Evolutionary conservation across 2,113 vertebrate species (phyloP), one percentile per base, ranked within the genome.

Genomic region (Oncorhynchus clarkii): DNA sequence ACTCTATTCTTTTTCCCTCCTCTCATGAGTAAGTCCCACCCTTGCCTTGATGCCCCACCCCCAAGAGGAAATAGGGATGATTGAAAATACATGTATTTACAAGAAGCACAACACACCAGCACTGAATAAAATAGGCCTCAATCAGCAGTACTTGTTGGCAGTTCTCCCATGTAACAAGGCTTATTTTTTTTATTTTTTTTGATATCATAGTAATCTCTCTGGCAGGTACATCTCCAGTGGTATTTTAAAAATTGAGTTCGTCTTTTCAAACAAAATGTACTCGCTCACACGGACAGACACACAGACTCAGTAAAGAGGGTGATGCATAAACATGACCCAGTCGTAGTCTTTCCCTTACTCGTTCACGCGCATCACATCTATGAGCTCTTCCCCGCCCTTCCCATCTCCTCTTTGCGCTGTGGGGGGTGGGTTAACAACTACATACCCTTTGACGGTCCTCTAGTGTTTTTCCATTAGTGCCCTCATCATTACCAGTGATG

Each of bases 41-140:
- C 91, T 88, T 70, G 88, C 85, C 90, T 82, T 88, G 82, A 91
- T 81, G 88, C 89, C 93, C 84, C 88, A 89, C 88, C 93, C 92
- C 93, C 85, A 82, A 83, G 80, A 89, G 83, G 82, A 93, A 91
- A 93, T 92, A 89, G 92, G 90, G 94, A 94, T 94, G 92, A 94
- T 92, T 90, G 92, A 93, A 95, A 92, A 95, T 90, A 96, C 94
- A 93, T 39, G 72, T 96, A 95, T 96, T 95, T 96, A 97, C 95
- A 97, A 84, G 79, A 89, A 95, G 93, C 93, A 95, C 94, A 92
- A 94, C 94, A 95, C 94, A 95, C 93, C 92, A 94, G 95, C 95
- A 94, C 92, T 94, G 92, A 94, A 92, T 92, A 93, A 93, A 95
- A 94, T 86, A 91, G 91, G 92, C 94, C 94, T 94, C 94, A 72